These are phyloP conservation scores for Drosophila parthenogenetica DNA, from an alignment of 2,888 invertebrate genomes.

Conservation along the genomic window DNA sequence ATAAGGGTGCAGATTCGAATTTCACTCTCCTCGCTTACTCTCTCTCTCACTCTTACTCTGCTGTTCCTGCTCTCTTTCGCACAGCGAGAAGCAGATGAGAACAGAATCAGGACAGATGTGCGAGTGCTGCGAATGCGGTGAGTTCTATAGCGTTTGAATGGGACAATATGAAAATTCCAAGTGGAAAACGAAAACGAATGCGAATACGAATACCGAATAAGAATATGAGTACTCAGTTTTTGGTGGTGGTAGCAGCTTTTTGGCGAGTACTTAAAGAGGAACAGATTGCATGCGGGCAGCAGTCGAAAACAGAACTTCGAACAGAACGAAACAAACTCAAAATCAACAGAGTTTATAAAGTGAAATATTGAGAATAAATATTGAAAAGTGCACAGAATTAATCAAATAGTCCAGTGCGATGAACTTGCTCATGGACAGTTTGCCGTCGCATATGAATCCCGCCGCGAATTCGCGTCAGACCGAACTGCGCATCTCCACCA, in stretches of 20 bases:
- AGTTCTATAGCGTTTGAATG: constrained; percentile 76
- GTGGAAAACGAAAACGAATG: constrained; percentile 58
- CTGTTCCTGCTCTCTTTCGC: neutral
- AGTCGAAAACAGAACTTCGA: constrained; percentile 83
- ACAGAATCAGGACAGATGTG: constrained; percentile 84
- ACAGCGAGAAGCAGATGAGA: constrained; percentile 21
- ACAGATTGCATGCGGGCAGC: constrained; percentile 84
- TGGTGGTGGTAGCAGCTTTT: constrained; percentile 55
- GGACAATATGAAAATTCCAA: constrained; percentile 83
- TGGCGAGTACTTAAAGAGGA: constrained; percentile 84
- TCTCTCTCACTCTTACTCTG: neutral
- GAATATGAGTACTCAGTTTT: neutral
- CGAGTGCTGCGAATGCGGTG: constrained; percentile 76
- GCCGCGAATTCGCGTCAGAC: constrained; percentile 61
- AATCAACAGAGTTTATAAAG: neutral
- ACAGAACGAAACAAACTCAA: constrained; percentile 53
- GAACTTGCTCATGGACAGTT: constrained; percentile 89
- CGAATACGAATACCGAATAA: constrained; percentile 43
- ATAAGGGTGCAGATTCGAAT: constrained; percentile 76
- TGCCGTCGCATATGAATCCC: constrained; percentile 65
- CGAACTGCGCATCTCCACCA: constrained; percentile 66
- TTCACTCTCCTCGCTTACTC: constrained; percentile 41
- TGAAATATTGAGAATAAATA: neutral
- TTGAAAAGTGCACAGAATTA: constrained; percentile 9
- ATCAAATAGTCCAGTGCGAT: constrained; percentile 43